Evolutionary conservation across 2,888 invertebrate genomes (phyloP), one percentile per base, ranked within the genome.

Genomic region (Alsophila aescularia): DNA sequence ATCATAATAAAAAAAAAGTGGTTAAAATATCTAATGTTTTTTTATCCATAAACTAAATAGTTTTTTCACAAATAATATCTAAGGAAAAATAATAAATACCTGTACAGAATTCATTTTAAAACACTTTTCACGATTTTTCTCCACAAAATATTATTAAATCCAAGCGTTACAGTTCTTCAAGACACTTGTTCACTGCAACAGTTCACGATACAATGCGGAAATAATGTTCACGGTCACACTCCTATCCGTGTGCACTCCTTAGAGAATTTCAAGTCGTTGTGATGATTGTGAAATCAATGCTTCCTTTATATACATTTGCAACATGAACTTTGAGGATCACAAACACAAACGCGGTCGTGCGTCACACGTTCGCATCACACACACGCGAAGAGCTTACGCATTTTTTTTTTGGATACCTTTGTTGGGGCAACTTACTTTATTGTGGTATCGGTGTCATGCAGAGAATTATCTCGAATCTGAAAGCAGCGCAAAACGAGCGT

Each of bases 261-360:
- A 81, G 86, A 85, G 85, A 68, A 85, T 84, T 80, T 79, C 86
- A 90, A 90, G 86, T 86, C 82, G 85, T 82, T 90, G 73, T 91
- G 91, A 81, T 89, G 90, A 90, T 90, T 88, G 90, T 90, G 90
- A 89, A 90, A 91, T 87, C 86, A 67, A 64, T 82, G 82, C 85
- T 76, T 79, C 83, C 87, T 87, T 91, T 91, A 87, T 90, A 90
- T 90, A 90, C 84, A 87, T 85, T 85, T 83, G 88, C 86, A 87
- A 85, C 87, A 90, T 88, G 88, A 82, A 83, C 81, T 81, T 80
- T 76, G 80, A 78, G 78, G 73, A 79, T 69, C 63, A 72, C 71
- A 67, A 75, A 70, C 70, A 77, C 65, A 66, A 61, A 67, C 66
- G 65, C 57, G 60, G 47, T 27, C 52, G 69, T 71, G 74, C 70